Conservation (phyloP, 1,140 invertebrate genomes). For the Samia ricini region DNA sequence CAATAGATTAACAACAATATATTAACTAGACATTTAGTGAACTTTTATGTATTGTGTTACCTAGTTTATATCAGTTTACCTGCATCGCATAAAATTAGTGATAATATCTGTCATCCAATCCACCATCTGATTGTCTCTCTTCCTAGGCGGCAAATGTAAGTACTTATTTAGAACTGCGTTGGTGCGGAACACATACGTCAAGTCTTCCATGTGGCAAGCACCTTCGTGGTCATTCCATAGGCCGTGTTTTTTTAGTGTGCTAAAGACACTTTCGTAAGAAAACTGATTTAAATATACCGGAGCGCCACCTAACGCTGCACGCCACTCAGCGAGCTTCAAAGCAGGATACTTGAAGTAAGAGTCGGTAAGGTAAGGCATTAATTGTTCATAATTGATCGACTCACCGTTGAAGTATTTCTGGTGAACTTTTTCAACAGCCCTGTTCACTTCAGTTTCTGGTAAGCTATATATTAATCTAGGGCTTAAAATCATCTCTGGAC, state of each 20-base stretch:
- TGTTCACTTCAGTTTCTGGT: neutral
- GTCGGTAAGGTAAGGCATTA: constrained; percentile 2
- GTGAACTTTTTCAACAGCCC: neutral
- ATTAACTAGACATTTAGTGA: too few species aligned
- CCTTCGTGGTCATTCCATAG: constrained; percentile 4
- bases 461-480: neutral
- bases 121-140: constrained; percentile 20
- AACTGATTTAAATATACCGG: constrained; percentile 22
- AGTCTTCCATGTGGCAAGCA: constrained; percentile 16
- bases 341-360: constrained; percentile 17
- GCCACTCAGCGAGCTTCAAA: constrained; percentile 11
- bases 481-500: constrained; percentile 11
- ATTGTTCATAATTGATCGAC: neutral
- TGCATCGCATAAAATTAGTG: constrained; percentile 18
- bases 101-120: constrained; percentile 18
- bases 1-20: too few species aligned
- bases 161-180: constrained; percentile 5
- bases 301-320: constrained; percentile 4
- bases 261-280: constrained; percentile 15
- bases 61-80: too few species aligned
- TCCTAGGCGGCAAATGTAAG: constrained; percentile 11
- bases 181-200: constrained; percentile 15
- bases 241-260: constrained; percentile 6
- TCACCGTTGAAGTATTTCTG: constrained; percentile 12
- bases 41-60: too few species aligned